Base-by-base conservation (phyloP, 2,113 vertebrate species). In the Lepus timidus region DNA sequence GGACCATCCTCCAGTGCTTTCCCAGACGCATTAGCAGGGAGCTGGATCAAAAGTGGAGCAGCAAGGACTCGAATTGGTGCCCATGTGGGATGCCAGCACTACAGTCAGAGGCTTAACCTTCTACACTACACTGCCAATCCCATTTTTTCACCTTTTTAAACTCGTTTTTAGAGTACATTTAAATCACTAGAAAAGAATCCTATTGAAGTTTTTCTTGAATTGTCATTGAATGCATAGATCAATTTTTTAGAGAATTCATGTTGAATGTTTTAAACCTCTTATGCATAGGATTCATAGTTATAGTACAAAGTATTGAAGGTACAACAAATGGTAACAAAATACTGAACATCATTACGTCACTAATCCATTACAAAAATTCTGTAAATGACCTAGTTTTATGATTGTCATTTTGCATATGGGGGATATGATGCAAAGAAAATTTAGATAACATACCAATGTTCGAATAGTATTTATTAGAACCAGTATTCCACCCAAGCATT, bases 231-330 rank as follows among this genome's bases (percentile, higher is more conserved):
- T 27, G 16, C 6, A 85, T 5, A 73, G 33, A 10, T 49, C 76
- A 79, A 29, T 19, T 52, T 44, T 88, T 67, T 75, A 90, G 17
- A 92, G 2, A 79, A 65, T 52, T 55, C 2, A 16, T n/a, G 16
- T 74, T 44, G 67, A 49, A n/a, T 36, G 22, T 39, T 64, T 82
- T 61, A 70, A 78, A 58, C 6, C n/a, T 81, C 14, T 25, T 70
- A 19, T 0, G 2, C 31, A 55, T 8, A 31, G 25, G 51, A 78
- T 11, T 22, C 44, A 4, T 22, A 1, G 1, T 58, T 25, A 23
- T 27, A 25, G 6, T 10, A 49, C 29, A 33, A 73, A 71, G 0
- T 75, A 22, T 0, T 39, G 14, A 22, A 55, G 22, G 16, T 67
- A 29, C 3, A 70, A 13, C 3, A 64, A 73, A 31, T n/a, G 3